Evolutionary conservation across 2,113 vertebrate genomes (phyloP), one percentile per base, ranked within the genome.

Genomic region (Sphaerodactylus townsendi): DNA sequence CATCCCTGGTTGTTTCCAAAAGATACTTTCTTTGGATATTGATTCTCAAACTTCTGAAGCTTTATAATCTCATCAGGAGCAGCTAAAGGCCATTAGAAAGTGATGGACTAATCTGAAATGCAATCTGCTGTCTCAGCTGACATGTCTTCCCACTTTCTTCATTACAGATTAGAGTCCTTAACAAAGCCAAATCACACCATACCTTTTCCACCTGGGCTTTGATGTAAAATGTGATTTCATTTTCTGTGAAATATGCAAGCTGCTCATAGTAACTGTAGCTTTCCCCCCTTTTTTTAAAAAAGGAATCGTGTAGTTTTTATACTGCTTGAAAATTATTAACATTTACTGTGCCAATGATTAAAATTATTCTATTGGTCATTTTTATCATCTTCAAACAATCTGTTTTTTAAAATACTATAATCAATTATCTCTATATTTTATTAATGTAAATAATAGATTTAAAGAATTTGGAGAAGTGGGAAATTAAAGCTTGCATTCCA

Each of bases 341-440:
- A 83, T 81, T 50, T 17, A 80, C 19, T 83, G 21, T 66, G 44
- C 8, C 35, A 10, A 2, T 59, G 75, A 66, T 19, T 75, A 10
- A 50, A 82, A 2, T 48, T 21, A 6, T 86, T 21, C 78, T 92
- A 30, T 1, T 28, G 35, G 48, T 82, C 17, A 85, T 73, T 39
- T 77, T 65, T 1, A 69, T 88, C 33, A 87, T 89, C 85, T 37
- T 73, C 59, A n/a, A 25, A 72, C 1, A 89, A 74, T 35, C 56
- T 39, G 86, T 77, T 85, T 85, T n/a, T 77, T 23, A 87, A 92
- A 92, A 53, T 5, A 88, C 3, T 10, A 78, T 35, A 23, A n/a
- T 30, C 13, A 21, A 23, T 50, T 53, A 8, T 76, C 30, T 10
- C 59, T 28, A 23, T 85, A 83, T 81, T 87, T 82, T 6, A 56